Base-by-base conservation (phyloP, 2,113 vertebrate genomes). In the Tamias sibiricus region DNA sequence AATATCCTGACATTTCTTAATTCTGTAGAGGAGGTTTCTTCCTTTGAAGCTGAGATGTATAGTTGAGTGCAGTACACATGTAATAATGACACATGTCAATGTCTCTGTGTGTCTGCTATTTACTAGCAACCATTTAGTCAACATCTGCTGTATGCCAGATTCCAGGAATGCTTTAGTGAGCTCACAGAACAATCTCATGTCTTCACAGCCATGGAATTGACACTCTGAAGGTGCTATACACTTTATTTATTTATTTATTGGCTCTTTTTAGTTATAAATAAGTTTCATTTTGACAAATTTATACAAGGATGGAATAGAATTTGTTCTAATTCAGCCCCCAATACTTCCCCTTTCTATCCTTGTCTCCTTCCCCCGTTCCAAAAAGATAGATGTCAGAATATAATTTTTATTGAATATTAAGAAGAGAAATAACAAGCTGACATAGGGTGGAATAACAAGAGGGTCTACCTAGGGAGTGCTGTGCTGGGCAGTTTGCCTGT, bases 1-100 rank as follows among this genome's bases (percentile, higher is more conserved):
- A 80, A 92, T 90, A 40, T 93, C 79, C 80, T 81, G 59, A 44
- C 40, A 87, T 97, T 84, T 89, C 57, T 92, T 80, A 87, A 95
- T 69, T 96, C 66, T 87, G 66, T 52, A 92, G 59, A 72, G 85
- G 52, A 83, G 19, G 30, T 83, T 86, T 95, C 42, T 95, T 75
- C 57, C 79, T 97, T 90, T 90, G 92, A 95, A 93, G 80, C 20
- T 80, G 37, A 95, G 42, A 83, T 82, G 37, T 35, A 35, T 88
- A 57, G 83, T 79, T 42, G 24, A 32, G 37, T 37, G 26, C 30
- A 22, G 68, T 32, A 1, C 35, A 87, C 8, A 35, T 28, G 8
- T 17, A n/a, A 49, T 32, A 44, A 14, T 30, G 42, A 37, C 30
- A 16, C 7, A 59, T 2, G n/a, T n/a, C 49, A 4, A 8, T 59